Base-by-base conservation (phyloP, 2,888 invertebrate genomes). In the Rhopalosiphum nymphaeae region DNA sequence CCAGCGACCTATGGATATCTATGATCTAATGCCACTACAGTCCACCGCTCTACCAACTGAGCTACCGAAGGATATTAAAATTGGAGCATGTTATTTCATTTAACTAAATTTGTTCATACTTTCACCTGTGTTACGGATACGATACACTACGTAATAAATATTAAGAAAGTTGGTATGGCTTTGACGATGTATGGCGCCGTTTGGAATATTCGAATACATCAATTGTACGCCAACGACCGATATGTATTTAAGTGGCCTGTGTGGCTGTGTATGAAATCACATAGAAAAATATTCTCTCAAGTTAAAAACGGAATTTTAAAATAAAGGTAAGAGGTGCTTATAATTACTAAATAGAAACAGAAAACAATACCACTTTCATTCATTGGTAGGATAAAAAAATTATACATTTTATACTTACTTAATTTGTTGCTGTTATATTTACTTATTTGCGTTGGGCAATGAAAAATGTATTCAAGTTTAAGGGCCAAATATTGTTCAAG, bases 11-110 rank as follows among this genome's bases (percentile, higher is more conserved):
- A 95, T 95, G 95, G 95, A 95, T 95, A 49, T 95, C 95, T 94
- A 93, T 88, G 87, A 57, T 56, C 21, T 78, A 78, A 78, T 9
- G 2, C 89, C 95, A 94, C 95, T 95, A 95, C 95, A 95, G 95
- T 95, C 95, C 95, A 95, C 95, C 95, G 95, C 95, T 95, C 95
- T 95, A 95, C 95, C 95, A 95, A 95, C 95, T 95, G 95, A 95
- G 95, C 95, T 95, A 95, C 95, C 95, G 89, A 91, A 94, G 95
- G 95, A 61, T 89, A 10, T 21, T 21, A 0, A 36, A 36, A 21
- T 21, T 78, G 36, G 78, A 9, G 78, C 36, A 78, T 9, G 9
- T 78, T 78, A 21, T 36, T 78, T 78, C 36, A 36, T 36, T 36
- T 78, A 78, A 78, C 3, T 3, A 3, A 36, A 78, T 78, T 78